Conservation (phyloP, 37 sponge, comb jelly and placozoan species). For the Aphrocallistes beatrix region DNA sequence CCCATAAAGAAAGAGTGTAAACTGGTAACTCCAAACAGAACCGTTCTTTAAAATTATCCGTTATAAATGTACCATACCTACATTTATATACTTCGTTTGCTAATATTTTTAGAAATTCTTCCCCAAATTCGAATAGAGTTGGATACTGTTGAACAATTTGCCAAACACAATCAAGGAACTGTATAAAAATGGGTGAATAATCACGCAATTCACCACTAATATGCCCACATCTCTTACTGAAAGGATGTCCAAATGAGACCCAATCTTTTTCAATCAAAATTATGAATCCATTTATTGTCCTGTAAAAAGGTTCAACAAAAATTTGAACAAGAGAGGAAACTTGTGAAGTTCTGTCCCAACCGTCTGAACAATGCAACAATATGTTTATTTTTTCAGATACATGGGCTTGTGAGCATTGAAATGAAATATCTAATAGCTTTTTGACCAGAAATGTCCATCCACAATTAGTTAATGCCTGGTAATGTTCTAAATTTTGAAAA, state of each 20-base stretch:
- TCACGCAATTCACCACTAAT: background rate
- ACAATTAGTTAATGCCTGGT: background rate
- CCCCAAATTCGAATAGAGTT: conserved; percentile 14
- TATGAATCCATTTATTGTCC: conserved; percentile 72
- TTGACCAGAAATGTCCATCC: conserved; percentile 15
- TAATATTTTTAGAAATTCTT: background rate
- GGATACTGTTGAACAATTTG: background rate
- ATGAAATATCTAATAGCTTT: background rate
- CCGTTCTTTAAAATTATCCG: background rate
- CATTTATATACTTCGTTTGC: background rate
- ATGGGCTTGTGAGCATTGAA: conserved; percentile 29
- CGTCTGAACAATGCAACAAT: conserved; percentile 77
- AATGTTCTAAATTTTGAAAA: conserved; percentile 20
- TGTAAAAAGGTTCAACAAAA: conserved; percentile 63
- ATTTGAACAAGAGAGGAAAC: conserved; percentile 49
- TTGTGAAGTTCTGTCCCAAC: conserved; percentile 85
- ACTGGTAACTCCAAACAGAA: background rate
- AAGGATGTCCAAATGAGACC: conserved; percentile 79
- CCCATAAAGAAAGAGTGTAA: background rate
- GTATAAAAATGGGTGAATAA: background rate
- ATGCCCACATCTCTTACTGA: conserved; percentile 36
- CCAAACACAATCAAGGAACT: background rate
- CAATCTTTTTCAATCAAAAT: conserved; percentile 67
- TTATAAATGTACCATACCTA: conserved; percentile 1
- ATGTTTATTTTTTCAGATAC: conserved; percentile 35